A percentile compares a stretch with the other conserved stretches of the same genome.
Conservation (phyloP, 2,888 invertebrate genomes). For the Siphonodentalium dalli region DNA sequence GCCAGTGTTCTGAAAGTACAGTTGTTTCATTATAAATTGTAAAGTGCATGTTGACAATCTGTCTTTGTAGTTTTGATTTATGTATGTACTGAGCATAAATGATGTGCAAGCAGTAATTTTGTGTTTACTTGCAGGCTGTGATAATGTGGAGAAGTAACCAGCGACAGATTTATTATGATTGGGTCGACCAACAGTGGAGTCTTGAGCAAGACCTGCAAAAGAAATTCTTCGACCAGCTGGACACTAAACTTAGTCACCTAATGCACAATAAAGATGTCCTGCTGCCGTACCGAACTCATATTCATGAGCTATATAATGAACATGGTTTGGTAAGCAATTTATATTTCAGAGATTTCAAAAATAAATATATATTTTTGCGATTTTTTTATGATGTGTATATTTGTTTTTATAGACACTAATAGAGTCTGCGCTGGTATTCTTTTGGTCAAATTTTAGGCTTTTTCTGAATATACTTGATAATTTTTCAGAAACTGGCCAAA, state of each 20-base stretch:
- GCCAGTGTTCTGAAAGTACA: no score
- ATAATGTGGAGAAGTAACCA: constrained; percentile 89
- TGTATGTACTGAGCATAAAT: no score
- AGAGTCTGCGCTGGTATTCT: no score
- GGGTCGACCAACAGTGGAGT: constrained; percentile 76
- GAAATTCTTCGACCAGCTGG: constrained; percentile 34
- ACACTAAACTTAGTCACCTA: constrained; percentile 40
- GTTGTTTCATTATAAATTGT: no score
- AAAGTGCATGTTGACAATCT: background rate
- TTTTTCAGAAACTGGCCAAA: no score
- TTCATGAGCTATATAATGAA: constrained; percentile 54
- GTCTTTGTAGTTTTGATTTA: constrained; percentile 8
- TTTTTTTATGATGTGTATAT: no score
- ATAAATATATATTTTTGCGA: no score
- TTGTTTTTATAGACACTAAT: no score
- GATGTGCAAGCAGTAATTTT: no score
- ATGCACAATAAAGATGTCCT: constrained; percentile 41
- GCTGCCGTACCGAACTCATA: constrained; percentile 39
- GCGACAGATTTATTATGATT: constrained; percentile 88
- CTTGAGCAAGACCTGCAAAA: constrained; percentile 59
- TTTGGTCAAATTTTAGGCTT: no score
- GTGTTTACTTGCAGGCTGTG: constrained; percentile 71
- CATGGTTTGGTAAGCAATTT: constrained; percentile 46
- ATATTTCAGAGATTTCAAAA: no score
- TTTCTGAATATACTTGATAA: no score